A percentile compares a stretch with the other conserved stretches of the same genome.
These are phyloP conservation scores for Lepidurus apus DNA, from an alignment of 1,140 invertebrate genomes.

Conservation along the genomic window DNA sequence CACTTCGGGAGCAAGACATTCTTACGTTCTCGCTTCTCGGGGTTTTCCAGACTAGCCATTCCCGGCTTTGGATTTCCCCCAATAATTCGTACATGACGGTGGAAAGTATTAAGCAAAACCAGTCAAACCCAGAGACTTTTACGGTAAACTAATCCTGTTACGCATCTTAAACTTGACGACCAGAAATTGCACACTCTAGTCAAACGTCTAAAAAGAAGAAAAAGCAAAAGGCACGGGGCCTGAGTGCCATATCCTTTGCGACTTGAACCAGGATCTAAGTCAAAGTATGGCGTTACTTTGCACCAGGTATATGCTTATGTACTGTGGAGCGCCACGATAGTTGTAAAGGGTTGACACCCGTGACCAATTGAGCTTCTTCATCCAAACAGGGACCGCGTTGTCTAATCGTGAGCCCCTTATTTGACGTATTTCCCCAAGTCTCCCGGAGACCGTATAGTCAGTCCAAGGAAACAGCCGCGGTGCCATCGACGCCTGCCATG, in stretches of 20 bases:
- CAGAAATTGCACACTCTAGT: neutral
- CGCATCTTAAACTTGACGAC: neutral
- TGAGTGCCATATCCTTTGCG: neutral
- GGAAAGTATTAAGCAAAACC: neutral
- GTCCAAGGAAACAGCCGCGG: conserved; percentile 6
- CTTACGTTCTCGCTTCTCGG: neutral
- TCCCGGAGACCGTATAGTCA: conserved; percentile 6
- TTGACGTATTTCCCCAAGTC: conserved; percentile 14
- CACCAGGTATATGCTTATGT: conserved; percentile 15
- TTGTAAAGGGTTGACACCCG: conserved; percentile 13
- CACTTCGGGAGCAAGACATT: neutral
- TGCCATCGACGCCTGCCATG: conserved; percentile 7
- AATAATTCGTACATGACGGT: conserved; percentile 22
- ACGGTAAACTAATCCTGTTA: neutral
- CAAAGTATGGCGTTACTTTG: conserved; percentile 5
- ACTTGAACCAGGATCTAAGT: neutral
- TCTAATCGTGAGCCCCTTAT: conserved; percentile 21
- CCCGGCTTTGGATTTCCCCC: conserved; percentile 1
- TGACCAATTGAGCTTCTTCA: conserved; percentile 17
- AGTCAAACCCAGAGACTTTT: neutral
- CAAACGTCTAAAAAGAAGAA: neutral
- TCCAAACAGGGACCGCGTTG: neutral
- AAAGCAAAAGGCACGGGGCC: neutral
- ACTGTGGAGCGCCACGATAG: conserved; percentile 10
- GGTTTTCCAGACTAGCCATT: conserved; percentile 17